Base-by-base conservation (phyloP, 2,797 vertebrate genomes). In the Anabacerthia variegaticeps region DNA sequence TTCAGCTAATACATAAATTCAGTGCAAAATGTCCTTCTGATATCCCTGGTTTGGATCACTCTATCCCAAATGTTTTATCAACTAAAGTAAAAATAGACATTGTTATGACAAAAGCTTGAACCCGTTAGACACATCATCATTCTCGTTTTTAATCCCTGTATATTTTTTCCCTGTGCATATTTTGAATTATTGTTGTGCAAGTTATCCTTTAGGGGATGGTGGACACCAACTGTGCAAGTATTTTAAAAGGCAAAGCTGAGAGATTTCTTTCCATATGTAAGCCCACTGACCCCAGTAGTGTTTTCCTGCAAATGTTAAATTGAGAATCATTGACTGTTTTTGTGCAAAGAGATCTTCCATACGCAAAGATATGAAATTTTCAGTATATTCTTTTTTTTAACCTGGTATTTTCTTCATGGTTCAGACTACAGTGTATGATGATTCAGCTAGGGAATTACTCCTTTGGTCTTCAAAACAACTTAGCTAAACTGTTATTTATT, bases 91-190 rank as follows among this genome's bases (percentile, higher is more conserved):
- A 94, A 92, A 91, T 66, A 87, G 87, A 67, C 59, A 59, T 55
- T 89, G 81, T 95, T 97, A 79, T 79, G 87, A 87, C 78, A 95
- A 77, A 90, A 78, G 48, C 46, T 96, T 85, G 43, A 89, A 93
- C 68, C 63, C 87, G 44, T 83, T 83, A 77, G 55, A 87, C 93
- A 68, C 71, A 87, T 69, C 43, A 34, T 68, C 28, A 58, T 93
- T 94, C 65, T 93, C 30, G 7, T 68, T 88, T 96, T 86, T 88
- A 89, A 93, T 93, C 48, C 9, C 15, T 85, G 20, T 52, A 7
- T 68, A 32, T 86, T 67, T 96, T 88, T 89, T 39, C 7, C 56
- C 22, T 55, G 51, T 68, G 82, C 78, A 54, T 86, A 75, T 74
- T 91, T 87, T 73, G 43, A 85, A 71, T 93, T 92, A 86, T 34